Evolutionary conservation across 2,888 invertebrate genomes (phyloP).

Genomic region (Oasisia sp.): DNA sequence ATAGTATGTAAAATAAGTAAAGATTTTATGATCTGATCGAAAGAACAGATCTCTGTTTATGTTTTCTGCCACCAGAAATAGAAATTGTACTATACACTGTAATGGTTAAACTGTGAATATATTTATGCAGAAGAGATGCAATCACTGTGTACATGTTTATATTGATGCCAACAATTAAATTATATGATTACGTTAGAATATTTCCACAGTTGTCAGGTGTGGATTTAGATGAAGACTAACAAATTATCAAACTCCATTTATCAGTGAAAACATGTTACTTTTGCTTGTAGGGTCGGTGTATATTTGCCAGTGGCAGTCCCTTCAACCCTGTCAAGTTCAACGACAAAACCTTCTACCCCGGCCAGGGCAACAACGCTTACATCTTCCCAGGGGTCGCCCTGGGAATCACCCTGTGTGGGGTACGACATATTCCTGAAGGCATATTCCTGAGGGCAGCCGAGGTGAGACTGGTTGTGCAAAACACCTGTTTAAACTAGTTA

Average conservation of each 20-base stretch:
- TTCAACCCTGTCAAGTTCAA: conserved; percentile 85
- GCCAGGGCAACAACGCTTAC: conserved; percentile 79
- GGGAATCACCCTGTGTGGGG: conserved; percentile 91
- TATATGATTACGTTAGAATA: not conserved
- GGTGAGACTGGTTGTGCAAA: conserved; percentile 66
- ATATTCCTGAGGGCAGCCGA: conserved; percentile 94
- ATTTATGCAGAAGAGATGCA: too few species aligned
- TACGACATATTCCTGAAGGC: conserved; percentile 91
- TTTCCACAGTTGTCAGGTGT: not conserved
- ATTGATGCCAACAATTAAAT: too few species aligned
- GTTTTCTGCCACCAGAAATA: too few species aligned
- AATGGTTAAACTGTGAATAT: too few species aligned
- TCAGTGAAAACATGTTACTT: not conserved
- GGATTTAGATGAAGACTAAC: not conserved
- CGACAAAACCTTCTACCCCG: conserved; percentile 85
- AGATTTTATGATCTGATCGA: too few species aligned
- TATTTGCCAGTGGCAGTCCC: conserved; percentile 96
- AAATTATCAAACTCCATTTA: not conserved
- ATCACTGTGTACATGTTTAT: too few species aligned
- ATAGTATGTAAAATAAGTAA: too few species aligned
- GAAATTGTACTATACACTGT: too few species aligned
- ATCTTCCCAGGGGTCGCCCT: conserved; percentile 85
- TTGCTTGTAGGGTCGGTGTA: conserved; percentile 80
- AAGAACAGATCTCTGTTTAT: too few species aligned
- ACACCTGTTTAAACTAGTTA: too few species aligned